Evolutionary conservation across 2,888 invertebrate species (phyloP), one percentile per base, ranked within the genome.

Genomic region (Hemistola chrysoprasaria): DNA sequence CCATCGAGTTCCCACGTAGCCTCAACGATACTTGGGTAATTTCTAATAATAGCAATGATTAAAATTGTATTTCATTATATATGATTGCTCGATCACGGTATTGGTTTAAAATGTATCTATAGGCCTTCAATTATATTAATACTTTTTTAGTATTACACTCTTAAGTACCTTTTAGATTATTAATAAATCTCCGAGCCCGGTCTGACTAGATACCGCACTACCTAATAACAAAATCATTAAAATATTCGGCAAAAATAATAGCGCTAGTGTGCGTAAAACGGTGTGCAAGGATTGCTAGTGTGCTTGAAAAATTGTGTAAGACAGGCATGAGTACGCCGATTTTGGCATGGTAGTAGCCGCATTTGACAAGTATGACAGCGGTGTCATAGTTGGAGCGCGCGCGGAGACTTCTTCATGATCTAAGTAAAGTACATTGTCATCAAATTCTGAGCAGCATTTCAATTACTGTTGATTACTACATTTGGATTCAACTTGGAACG

Each of bases 1-100:
- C 46, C 48, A 40, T 22, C 34, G 36, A 24, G 34, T 50, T 56
- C 53, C 53, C 56, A 55, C 53, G 55, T 56, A 35, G 16, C 47
- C 32, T 29, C 32, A 41, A 44, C 50, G 41, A 50, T 27, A 42
- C 36, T 49, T 27, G 28, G 41, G 51, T 53, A 50, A 53, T 43
- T 34, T 44, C 29, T 22, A 9, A 8, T 38, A 32, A 31, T 41
- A 24, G 22, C 27, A 27, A 25, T 23, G 23, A 29, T 29, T 8
- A n/a, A 38, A 33, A 33, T 43, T 34, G 33, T 29, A 28, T 22
- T 7, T 38, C 24, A 43, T 38, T 36, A 41, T 22, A 23, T 30
- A 33, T 22, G n/a, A 23, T 6, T 23, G 22, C 22, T n/a, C 25
- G 30, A 41, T 35, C 11, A 21, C 24, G 8, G 27, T 28, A 27